Evolutionary conservation across 2,113 vertebrate species (phyloP).

Genomic region (Rhynchomys soricoides): DNA sequence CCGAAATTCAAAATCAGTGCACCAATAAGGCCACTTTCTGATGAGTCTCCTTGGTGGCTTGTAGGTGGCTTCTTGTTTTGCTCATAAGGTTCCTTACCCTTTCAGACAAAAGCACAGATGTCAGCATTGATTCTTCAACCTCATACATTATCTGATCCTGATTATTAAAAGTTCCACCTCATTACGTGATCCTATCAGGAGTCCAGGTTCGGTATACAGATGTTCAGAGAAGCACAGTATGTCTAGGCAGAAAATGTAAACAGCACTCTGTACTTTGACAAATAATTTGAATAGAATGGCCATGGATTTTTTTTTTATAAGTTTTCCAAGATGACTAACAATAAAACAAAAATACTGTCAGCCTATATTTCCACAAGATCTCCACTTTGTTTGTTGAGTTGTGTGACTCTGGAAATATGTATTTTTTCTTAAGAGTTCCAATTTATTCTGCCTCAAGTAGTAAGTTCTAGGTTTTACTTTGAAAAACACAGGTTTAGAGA

Average conservation of each 20-base stretch:
- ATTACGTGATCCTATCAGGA: background rate
- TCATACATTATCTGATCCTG: background rate
- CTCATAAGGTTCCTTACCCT: background rate
- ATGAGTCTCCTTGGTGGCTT: background rate
- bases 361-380: background rate
- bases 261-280: background rate
- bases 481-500: background rate
- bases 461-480: background rate
- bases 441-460: background rate
- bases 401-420: background rate
- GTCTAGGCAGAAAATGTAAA: background rate
- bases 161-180: background rate
- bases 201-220: background rate
- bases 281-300: background rate
- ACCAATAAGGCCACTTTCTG: background rate
- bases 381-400: background rate
- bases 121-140: background rate
- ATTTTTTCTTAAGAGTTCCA: background rate
- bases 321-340: constrained; percentile 9
- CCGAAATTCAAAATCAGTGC: background rate
- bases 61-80: background rate
- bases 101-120: background rate
- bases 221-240: background rate
- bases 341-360: background rate
- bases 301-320: background rate